Conservation (phyloP, 2,888 invertebrate species). For the Papilio protenor region DNA sequence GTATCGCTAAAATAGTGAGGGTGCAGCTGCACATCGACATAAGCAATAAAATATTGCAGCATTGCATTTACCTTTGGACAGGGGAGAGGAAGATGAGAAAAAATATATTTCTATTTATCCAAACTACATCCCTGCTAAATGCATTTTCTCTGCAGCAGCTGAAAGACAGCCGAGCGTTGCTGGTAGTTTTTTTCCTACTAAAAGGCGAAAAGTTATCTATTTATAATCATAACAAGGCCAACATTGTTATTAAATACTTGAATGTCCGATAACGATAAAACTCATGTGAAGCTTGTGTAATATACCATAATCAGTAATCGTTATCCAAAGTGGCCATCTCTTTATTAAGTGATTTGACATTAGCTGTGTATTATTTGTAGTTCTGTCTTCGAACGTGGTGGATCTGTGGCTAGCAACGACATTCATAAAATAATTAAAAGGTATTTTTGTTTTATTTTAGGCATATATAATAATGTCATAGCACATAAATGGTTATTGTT, state of each 20-base stretch:
- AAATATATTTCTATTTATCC: background rate
- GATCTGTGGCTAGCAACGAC: background rate
- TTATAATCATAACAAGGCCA: background rate
- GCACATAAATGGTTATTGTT: background rate
- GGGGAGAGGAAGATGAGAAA: too few species aligned
- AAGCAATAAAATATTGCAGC: too few species aligned
- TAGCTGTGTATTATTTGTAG: slow-evolving; percentile 24
- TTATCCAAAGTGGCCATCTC: background rate
- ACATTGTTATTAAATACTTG: slow-evolving; percentile 13
- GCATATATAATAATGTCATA: background rate
- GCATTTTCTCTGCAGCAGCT: background rate
- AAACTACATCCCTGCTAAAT: background rate
- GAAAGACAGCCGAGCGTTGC: background rate
- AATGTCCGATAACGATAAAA: slow-evolving; percentile 14
- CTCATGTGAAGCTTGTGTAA: slow-evolving; percentile 4
- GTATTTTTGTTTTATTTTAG: background rate
- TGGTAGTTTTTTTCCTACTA: background rate
- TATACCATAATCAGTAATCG: slow-evolving; percentile 2
- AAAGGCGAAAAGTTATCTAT: background rate
- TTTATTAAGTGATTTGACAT: background rate
- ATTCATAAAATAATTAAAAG: background rate
- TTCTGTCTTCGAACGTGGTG: background rate
- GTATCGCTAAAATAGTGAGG: background rate
- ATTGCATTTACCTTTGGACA: too few species aligned
- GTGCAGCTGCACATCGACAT: too few species aligned